Base-by-base conservation (phyloP, 2,888 invertebrate species). In the Augochlorella aurata region DNA sequence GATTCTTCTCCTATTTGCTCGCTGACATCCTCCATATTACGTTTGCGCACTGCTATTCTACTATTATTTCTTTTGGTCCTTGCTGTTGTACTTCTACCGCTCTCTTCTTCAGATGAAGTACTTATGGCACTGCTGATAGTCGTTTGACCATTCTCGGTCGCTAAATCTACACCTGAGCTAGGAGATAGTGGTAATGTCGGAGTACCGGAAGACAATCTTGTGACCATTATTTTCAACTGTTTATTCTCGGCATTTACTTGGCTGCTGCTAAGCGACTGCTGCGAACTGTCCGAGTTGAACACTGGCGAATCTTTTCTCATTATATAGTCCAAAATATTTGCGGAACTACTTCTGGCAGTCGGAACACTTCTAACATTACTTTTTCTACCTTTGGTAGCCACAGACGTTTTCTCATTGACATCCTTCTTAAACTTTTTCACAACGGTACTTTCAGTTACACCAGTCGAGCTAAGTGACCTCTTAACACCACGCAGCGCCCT, bases 1-100 rank as follows among this genome's bases (percentile, higher is more conserved):
- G 88, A 86, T 54, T 79, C 85, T 14, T 79, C 52, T 38, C 76
- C 79, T 9, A 61, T 0, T 3, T 76, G 49, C 45, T 74, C 61
- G 38, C 10, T 75, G 12, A 69, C 18, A 10, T 68, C 14, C 7
- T 70, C 73, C 10, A 29, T 8, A 5, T 73, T 5, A 1, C 18
- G 29, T 45, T 14, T 65, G 0, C 12, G 79, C 18, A 0, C 12
- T 14, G 10, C 10, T 7, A 1, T 66, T 12, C 16, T 49, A 63
- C 5, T 67, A 9, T 61, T 0, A 12, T 8, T 38, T 71, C 12
- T n/a, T 54, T 12, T 65, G 9, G 18, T 18, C 14, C 24, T 7
- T 24, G 7, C 58, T 14, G 14, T 58, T 58, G 0, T 5, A 14
- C 10, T 44, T 68, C 61, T 10, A 9, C 10, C 12, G 47, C 3